Conservation (phyloP, 2,888 invertebrate species). For the Drosophila prolongata region DNA sequence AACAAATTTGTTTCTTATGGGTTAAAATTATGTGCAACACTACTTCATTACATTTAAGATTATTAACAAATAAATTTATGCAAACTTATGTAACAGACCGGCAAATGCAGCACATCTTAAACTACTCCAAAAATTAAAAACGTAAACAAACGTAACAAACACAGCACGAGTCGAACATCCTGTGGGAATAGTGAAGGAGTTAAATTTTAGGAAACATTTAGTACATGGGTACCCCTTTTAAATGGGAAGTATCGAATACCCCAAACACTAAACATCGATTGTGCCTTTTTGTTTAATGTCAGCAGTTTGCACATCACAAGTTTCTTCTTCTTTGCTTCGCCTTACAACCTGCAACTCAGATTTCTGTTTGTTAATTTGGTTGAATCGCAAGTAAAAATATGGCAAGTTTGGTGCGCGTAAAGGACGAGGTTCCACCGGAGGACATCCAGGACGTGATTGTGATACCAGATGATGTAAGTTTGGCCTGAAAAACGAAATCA, state of each 20-base stretch:
- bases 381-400: constrained; percentile 3
- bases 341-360: background rate
- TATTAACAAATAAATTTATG: too few relatives aligned
- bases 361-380: constrained; percentile 12
- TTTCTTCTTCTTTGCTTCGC: constrained; percentile 1
- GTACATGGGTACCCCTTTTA: too few relatives aligned
- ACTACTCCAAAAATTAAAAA: too few relatives aligned
- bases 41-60: too few relatives aligned
- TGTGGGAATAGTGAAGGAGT: too few relatives aligned
- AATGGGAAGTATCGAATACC: background rate
- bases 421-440: constrained; percentile 16
- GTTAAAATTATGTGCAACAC: too few relatives aligned
- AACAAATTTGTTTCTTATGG: too few relatives aligned
- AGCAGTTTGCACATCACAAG: background rate
- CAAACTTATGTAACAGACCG: too few relatives aligned
- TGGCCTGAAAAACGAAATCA: background rate
- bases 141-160: too few relatives aligned
- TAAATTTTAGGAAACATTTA: too few relatives aligned
- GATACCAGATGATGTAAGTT: constrained; percentile 44
- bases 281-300: background rate
- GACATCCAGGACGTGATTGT: constrained; percentile 13
- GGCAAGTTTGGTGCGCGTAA: constrained; percentile 17
- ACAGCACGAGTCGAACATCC: too few relatives aligned
- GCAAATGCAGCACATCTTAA: too few relatives aligned
- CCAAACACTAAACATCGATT: background rate